phyloP scores from a whole-genome alignment of 2,797 vertebrate genomes.

The Silurus lanzhouensis region DNA sequence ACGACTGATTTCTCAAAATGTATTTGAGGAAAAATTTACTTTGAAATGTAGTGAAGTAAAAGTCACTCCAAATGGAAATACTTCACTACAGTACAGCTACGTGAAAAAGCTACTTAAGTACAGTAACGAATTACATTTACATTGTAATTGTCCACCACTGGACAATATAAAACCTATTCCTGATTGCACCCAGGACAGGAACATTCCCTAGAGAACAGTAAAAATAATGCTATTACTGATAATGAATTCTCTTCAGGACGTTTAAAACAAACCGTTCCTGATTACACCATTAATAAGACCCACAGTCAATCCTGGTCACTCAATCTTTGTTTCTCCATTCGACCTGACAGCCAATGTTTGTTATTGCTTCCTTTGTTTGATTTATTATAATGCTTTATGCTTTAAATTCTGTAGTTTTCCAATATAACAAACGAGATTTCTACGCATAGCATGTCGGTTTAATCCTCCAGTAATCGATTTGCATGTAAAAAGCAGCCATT shows the following conservation, averaged over 20 bases:
- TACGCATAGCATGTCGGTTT: not conserved
- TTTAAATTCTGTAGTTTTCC: not conserved
- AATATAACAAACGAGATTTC: not conserved
- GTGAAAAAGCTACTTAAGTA: no score
- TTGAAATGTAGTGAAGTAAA: no score
- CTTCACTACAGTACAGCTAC: no score
- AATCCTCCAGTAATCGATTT: not conserved
- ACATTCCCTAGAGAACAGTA: not conserved
- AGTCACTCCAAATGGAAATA: no score
- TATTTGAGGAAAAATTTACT: no score
- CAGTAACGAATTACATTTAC: not conserved
- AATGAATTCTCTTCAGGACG: not conserved
- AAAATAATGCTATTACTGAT: constrained; percentile 1
- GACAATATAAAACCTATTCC: not conserved
- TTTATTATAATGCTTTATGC: no score
- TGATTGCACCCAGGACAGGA: not conserved
- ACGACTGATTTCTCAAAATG: no score
- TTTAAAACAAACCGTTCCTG: not conserved
- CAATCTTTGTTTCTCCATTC: not conserved
- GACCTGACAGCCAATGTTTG: not conserved
- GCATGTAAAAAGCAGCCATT: not conserved
- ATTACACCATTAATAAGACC: constrained; percentile 18
- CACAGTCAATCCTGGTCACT: constrained; percentile 2
- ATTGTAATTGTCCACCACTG: no score
- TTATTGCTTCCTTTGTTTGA: not conserved